Percentiles rank a stretch among this genome's conserved stretches.
These are phyloP conservation scores for Astreopora myriophthalma DNA, from an alignment of 64 coral and sea anemone species.

Conservation along the genomic window DNA sequence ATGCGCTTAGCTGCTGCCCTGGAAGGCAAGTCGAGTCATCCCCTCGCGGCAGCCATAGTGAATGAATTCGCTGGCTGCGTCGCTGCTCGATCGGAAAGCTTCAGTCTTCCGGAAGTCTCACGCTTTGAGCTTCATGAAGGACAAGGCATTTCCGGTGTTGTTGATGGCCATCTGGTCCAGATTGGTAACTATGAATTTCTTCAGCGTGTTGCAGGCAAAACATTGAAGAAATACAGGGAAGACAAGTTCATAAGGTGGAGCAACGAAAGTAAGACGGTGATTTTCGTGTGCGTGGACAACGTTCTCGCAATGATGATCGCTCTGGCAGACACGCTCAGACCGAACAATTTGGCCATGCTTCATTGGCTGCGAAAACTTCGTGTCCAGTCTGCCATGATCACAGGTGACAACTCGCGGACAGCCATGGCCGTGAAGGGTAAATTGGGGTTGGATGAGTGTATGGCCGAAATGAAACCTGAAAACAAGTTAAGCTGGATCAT, in stretches of 20 bases:
- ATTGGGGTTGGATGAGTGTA: constrained; percentile 80
- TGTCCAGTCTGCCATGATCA: constrained; percentile 92
- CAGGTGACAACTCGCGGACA: constrained; percentile 93
- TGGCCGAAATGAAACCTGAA: constrained; percentile 97
- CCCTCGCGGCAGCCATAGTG: constrained; percentile 88
- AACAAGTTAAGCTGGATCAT: constrained; percentile 92
- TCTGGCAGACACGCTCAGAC: constrained; percentile 81
- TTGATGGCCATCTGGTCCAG: constrained; percentile 74
- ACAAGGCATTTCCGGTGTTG: constrained; percentile 81
- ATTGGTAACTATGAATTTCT: constrained; percentile 83
- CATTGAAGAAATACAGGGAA: constrained; percentile 37
- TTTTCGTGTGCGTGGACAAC: constrained; percentile 82
- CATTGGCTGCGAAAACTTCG: constrained; percentile 80
- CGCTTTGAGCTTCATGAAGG: constrained; percentile 85
- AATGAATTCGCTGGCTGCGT: constrained; percentile 94
- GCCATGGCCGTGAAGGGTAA: constrained; percentile 85
- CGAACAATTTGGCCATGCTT: constrained; percentile 48
- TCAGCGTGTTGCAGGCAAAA: not conserved
- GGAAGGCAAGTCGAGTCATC: constrained; percentile 95
- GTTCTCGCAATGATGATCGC: constrained; percentile 92
- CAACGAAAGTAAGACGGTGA: constrained; percentile 93
- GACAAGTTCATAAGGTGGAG: constrained; percentile 71
- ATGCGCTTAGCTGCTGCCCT: constrained; percentile 87
- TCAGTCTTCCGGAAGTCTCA: constrained; percentile 77
- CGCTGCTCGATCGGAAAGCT: constrained; percentile 37